Evolutionary conservation across 1,140 invertebrate genomes (phyloP).

Genomic region (Metaphire vulgaris): DNA sequence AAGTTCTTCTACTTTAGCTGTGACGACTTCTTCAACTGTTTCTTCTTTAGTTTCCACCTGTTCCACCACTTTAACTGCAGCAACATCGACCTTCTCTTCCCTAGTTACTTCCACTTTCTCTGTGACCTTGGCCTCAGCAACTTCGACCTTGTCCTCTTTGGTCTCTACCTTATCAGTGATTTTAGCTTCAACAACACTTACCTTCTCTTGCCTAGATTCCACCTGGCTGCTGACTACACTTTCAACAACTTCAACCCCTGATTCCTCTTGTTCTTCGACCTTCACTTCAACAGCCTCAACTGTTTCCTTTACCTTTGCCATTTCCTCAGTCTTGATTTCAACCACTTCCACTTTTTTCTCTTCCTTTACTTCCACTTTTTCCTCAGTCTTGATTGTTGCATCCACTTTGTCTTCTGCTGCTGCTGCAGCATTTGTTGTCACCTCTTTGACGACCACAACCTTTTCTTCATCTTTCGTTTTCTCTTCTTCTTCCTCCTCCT

Average conservation of each 20-base stretch:
- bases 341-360: not conserved
- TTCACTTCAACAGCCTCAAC: too few species aligned
- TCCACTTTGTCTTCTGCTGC: not conserved
- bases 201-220: not conserved
- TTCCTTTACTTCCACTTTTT: not conserved
- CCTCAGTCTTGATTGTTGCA: not conserved
- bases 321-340: not conserved
- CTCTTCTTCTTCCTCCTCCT: too few species aligned
- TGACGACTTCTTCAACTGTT: not conserved
- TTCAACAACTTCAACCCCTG: not conserved
- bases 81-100: not conserved
- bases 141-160: not conserved
- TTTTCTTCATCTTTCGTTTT: too few species aligned
- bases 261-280: not conserved
- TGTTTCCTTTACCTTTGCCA: too few species aligned
- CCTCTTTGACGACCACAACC: too few species aligned
- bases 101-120: not conserved
- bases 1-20: too few species aligned
- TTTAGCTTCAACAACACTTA: not conserved
- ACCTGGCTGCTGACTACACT: not conserved
- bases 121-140: too few species aligned
- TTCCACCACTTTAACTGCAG: not conserved
- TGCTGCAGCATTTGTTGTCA: not conserved
- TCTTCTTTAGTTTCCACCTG: too few species aligned
- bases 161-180: not conserved